Evolutionary conservation across 2,888 invertebrate genomes (phyloP).

Genomic region (Agonopterix subpropinquella): DNA sequence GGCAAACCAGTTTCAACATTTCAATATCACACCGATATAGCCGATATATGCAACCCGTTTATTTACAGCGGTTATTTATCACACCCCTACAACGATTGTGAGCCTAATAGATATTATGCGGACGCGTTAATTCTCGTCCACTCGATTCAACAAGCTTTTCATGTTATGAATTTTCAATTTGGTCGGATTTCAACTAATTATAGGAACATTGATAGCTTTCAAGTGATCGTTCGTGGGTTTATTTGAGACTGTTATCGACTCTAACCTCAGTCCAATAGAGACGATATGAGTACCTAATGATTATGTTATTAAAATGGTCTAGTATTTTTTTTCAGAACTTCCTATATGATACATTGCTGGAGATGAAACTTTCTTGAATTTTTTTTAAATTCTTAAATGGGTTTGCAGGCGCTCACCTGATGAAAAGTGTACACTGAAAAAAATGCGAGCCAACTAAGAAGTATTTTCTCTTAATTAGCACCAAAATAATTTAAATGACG

Average conservation of each 20-base stretch:
- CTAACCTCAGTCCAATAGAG: conserved; percentile 25
- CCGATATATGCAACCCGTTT: conserved; percentile 49
- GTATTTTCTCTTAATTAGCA: too few relatives aligned
- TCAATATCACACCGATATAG: conserved; percentile 66
- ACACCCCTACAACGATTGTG: conserved; percentile 15
- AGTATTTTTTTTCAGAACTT: conserved; percentile 28
- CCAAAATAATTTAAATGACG: too few relatives aligned
- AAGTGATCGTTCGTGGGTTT: conserved; percentile 29
- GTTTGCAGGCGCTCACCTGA: too few relatives aligned
- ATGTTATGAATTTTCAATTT: conserved; percentile 24
- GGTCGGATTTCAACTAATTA: conserved; percentile 31
- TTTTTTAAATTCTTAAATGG: too few relatives aligned
- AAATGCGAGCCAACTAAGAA: too few relatives aligned
- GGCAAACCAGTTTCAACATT: conserved; percentile 68
- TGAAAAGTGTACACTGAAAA: too few relatives aligned
- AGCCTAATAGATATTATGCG: conserved; percentile 16
- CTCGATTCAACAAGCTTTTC: not conserved
- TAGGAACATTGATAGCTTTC: conserved; percentile 27
- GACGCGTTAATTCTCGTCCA: conserved; percentile 7
- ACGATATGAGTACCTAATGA: conserved; percentile 46
- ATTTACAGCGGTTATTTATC: conserved; percentile 38
- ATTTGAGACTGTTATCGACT: conserved; percentile 18
- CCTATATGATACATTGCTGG: too few relatives aligned
- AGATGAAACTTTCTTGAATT: too few relatives aligned
- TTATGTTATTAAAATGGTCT: conserved; percentile 35